A percentile compares a stretch with the other conserved stretches of the same genome.
Evolutionary conservation across 2,888 invertebrate species (phyloP).

Genomic region (Chrysolina americana): DNA sequence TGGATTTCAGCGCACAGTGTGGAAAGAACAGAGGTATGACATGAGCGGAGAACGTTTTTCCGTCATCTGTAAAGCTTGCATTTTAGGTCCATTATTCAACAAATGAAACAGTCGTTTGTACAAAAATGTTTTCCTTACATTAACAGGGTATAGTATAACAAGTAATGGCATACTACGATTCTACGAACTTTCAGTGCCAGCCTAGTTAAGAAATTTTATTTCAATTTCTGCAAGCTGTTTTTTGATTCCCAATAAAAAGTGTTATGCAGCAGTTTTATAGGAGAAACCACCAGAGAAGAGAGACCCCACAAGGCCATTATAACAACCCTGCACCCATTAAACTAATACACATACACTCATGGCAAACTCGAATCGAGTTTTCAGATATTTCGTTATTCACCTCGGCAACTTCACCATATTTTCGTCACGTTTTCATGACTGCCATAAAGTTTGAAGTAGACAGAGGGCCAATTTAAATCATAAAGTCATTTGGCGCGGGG

Average conservation of each 20-base stretch:
- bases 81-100: too few species aligned
- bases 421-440: conserved; percentile 25
- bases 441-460: conserved; percentile 27
- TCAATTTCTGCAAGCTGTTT: too few species aligned
- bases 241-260: too few species aligned
- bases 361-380: conserved; percentile 18
- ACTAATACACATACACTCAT: conserved; percentile 2
- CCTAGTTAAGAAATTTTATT: too few species aligned
- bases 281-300: not conserved
- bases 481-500: conserved; percentile 27
- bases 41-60: not conserved
- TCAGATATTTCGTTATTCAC: conserved; percentile 25
- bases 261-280: not conserved
- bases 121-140: too few species aligned
- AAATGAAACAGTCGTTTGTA: too few species aligned
- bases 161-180: too few species aligned
- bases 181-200: too few species aligned
- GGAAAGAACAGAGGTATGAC: not conserved
- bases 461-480: conserved; percentile 30
- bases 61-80: too few species aligned
- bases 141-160: too few species aligned
- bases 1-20: not conserved
- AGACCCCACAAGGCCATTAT: conserved; percentile 1
- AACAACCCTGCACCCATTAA: not conserved
- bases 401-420: conserved; percentile 16